phyloP scores from a whole-genome alignment of 2,888 invertebrate genomes.

The Phania funesta region DNA sequence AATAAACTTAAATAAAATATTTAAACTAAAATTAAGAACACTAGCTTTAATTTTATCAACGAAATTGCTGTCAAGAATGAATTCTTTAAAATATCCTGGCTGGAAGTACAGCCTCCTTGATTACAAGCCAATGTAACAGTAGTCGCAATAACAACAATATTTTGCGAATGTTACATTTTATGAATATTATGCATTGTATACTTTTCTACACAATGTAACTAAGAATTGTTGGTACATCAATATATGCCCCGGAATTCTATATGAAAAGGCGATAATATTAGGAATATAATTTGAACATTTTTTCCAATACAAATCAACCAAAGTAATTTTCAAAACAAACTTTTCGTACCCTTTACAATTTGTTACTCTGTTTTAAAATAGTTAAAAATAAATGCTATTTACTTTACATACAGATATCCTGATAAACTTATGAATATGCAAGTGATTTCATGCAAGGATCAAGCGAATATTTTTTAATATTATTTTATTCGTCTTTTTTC shows the following conservation, averaged over 20 bases:
- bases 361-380: neutral
- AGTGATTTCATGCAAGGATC: slow-evolving; percentile 7
- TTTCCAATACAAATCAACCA: no score
- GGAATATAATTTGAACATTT: no score
- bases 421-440: slow-evolving; percentile 40
- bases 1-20: no score
- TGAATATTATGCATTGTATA: neutral
- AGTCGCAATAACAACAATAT: slow-evolving; percentile 21
- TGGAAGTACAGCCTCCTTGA: neutral
- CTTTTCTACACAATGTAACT: neutral
- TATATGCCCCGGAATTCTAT: no score
- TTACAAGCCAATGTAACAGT: neutral
- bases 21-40: no score
- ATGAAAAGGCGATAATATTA: no score
- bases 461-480: slow-evolving; percentile 21
- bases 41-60: no score
- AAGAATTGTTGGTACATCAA: neutral
- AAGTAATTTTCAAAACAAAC: no score
- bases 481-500: slow-evolving; percentile 18
- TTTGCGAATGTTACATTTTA: slow-evolving; percentile 29
- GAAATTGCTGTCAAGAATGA: neutral
- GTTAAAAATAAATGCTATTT: neutral
- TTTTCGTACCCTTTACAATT: neutral
- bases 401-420: slow-evolving; percentile 15
- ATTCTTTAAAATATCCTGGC: neutral